Evolutionary conservation across 2,113 vertebrate species (phyloP), one percentile per base, ranked within the genome.

Genomic region (Pimephales promelas): DNA sequence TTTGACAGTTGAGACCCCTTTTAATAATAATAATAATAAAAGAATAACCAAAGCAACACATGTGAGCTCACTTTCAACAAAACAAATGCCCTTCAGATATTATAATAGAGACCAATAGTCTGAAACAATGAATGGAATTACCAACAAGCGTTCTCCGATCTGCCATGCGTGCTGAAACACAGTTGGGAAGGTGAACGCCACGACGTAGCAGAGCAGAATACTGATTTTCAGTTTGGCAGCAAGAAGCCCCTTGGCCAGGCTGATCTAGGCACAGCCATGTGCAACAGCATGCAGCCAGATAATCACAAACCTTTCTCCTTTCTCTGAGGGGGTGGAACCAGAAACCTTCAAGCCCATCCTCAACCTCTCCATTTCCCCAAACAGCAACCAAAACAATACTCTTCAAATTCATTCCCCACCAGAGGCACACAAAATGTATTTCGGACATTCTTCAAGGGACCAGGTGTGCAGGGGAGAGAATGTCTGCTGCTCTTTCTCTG

Each of bases 221-320:
- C 89, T 90, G 89, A 92, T 92, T 89, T 90, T 85, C 83, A 88
- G 85, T 86, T 90, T 90, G 88, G 89, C 72, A 87, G 87, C 86
- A 87, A 83, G 84, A 89, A 91, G 26, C 86, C 83, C 84, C 86
- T 88, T 88, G 85, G 75, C 82, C 73, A 78, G 82, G 72, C 81
- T 11, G 83, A 83, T 74, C 89, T 91, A 83, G 89, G 87, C 85
- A 90, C 86, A 88, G 83, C 88, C 86, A 86, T 87, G 87, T 34
- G 84, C 87, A 88, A 86, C 91, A 88, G 87, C 88, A 86, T 81
- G 86, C 79, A 88, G 88, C 86, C 88, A 72, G 86, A 85, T 87
- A 90, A 91, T 91, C 89, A 91, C 82, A 86, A 82, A 47, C 40
- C 77, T 14, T 79, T 66, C 79, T 86, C 84, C 34, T n/a, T 47